These are phyloP conservation scores for Hyla sarda DNA, from an alignment of 2,113 vertebrate genomes.

Conservation along the genomic window DNA sequence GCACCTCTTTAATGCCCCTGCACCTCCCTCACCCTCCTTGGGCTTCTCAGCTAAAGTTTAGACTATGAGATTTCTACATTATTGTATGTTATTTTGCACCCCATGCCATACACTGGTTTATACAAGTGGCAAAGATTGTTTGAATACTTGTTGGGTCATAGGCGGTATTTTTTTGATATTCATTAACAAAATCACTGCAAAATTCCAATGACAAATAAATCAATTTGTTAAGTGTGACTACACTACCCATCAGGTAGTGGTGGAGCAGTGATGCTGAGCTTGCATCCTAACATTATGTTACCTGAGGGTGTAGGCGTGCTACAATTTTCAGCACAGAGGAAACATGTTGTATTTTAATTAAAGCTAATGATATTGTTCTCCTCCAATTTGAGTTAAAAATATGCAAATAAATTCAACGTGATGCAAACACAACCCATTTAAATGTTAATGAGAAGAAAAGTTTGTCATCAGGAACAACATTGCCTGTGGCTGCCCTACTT, in stretches of 20 bases:
- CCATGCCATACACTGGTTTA: no score
- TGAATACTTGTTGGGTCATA: no score
- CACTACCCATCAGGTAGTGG: not conserved
- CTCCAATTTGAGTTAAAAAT: slow-evolving; percentile 12
- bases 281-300: not conserved
- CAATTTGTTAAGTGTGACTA: not conserved
- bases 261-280: not conserved
- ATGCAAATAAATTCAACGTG: slow-evolving; percentile 1
- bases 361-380: slow-evolving; percentile 11
- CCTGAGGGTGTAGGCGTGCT: not conserved
- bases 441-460: not conserved
- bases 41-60: no score
- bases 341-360: not conserved
- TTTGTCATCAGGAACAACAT: not conserved
- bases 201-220: no score
- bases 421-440: not conserved
- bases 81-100: no score
- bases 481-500: not conserved
- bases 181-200: no score
- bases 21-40: no score
- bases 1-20: no score
- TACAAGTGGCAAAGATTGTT: no score
- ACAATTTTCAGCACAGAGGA: not conserved
- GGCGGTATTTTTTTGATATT: no score
- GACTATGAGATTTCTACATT: no score